Base-by-base conservation (phyloP, 2,113 vertebrate genomes). In the Oriolus oriolus region DNA sequence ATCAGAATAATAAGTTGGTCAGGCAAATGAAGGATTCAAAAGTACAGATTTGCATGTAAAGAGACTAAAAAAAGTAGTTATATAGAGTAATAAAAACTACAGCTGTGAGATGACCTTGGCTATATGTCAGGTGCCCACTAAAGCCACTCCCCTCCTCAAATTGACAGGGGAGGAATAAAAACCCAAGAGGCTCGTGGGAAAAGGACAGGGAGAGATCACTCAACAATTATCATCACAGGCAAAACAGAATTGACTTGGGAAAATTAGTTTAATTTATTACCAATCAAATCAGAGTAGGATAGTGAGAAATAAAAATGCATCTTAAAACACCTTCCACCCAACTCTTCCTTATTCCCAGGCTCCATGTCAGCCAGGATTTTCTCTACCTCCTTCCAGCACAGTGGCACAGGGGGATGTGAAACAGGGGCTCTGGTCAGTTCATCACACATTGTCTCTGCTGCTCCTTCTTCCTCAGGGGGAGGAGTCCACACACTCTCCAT, bases 211-310 rank as follows among this genome's bases (percentile, higher is more conserved):
- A 61, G 19, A 37, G 6, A 76, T 76, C 12, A 23, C 10, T 47
- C 16, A 26, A 6, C 7, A 33, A 3, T 33, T 57, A 23, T 7
- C 0, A 0, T 39, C 21, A 16, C 1, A 1, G 17, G 9, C 13
- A 63, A 53, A 76, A 23, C 2, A 66, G 10, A 23, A 31, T 30
- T 2, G 1, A 33, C 11, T 61, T 39, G 14, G 27, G 11, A 12
- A 66, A 63, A 89, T 45, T 21, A 39, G 4, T 49, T 74, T 56
- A n/a, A 61, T 52, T 60, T 57, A 57, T 44, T 75, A 33, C 5
- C 6, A 71, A 33, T 44, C 9, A 49, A 76, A 80, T 35, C 21
- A 39, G 11, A 63, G 3, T 16, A 66, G 8, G 2, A 7, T 37
- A 65, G 28, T 47, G 26, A 79, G 19, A 79, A 60, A 74, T 31